Conservation (phyloP, 92 coral and sea anemone genomes). For the Anthopleura xanthogrammica region DNA sequence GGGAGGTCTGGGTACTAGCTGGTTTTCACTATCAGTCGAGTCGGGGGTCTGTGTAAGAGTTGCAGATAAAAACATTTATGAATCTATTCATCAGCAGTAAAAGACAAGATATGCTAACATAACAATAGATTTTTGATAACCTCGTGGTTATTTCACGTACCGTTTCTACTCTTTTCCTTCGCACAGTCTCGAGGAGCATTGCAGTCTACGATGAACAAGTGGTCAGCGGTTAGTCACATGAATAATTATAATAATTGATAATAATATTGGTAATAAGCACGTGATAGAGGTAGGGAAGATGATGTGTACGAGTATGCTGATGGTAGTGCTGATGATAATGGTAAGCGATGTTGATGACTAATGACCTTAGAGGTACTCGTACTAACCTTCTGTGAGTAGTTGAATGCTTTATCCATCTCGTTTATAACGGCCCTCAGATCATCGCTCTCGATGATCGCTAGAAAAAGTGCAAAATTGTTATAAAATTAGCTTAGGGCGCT, state of each 20-base stretch:
- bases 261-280: neutral
- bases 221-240: neutral
- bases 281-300: neutral
- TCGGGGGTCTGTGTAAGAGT: constrained; percentile 33
- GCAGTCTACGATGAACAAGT: constrained; percentile 62
- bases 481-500: too few species aligned
- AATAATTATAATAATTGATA: neutral
- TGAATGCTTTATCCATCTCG: constrained; percentile 92
- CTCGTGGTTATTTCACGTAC: constrained; percentile 35
- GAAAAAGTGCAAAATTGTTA: neutral
- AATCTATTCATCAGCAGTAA: neutral
- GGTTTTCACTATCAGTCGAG: constrained; percentile 51
- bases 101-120: neutral
- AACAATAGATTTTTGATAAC: neutral
- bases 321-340: neutral
- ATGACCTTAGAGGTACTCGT: neutral
- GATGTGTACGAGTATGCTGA: neutral
- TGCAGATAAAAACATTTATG: neutral
- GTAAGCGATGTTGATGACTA: neutral
- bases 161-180: constrained; percentile 66
- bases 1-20: constrained; percentile 83
- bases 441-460: constrained; percentile 90
- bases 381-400: constrained; percentile 92
- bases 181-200: constrained; percentile 92
- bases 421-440: constrained; percentile 79